These are phyloP conservation scores for Xiphias gladius DNA, from an alignment of 2,113 vertebrate species.

Conservation along the genomic window DNA sequence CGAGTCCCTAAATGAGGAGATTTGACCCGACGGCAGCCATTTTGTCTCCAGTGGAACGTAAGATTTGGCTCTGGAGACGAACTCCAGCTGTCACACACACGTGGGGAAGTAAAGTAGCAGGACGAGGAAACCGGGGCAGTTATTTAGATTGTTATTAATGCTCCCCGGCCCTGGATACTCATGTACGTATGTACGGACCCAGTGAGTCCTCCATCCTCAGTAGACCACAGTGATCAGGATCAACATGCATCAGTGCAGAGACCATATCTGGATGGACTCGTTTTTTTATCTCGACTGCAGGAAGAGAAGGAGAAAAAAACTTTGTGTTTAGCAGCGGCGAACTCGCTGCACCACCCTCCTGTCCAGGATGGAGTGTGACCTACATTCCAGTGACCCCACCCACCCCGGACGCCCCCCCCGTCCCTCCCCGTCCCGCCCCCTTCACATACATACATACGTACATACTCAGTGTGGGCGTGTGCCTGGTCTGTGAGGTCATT, in stretches of 20 bases:
- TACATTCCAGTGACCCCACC: slow-evolving; percentile 56
- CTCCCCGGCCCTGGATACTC: neutral
- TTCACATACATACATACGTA: neutral
- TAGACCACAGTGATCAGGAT: neutral
- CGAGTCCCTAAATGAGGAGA: too few relatives aligned
- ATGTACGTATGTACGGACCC: neutral
- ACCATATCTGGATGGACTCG: neutral
- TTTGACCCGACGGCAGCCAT: too few relatives aligned
- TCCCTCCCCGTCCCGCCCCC: neutral
- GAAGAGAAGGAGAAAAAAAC: neutral
- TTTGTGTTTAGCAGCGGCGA: neutral
- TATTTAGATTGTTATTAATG: too few relatives aligned
- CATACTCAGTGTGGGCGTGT: slow-evolving; percentile 31
- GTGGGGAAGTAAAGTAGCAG: neutral
- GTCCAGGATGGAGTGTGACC: slow-evolving; percentile 39
- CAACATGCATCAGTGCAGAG: neutral
- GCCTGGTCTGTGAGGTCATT: slow-evolving; percentile 19
- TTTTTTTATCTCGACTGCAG: neutral
- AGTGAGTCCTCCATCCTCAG: neutral
- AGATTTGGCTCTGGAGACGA: too few relatives aligned
- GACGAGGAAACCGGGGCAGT: too few relatives aligned
- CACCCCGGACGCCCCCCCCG: neutral
- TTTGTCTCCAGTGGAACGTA: too few relatives aligned
- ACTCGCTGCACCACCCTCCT: neutral
- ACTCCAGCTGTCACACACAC: too few relatives aligned